These are phyloP conservation scores for Lasioglossum oenotherae DNA, from an alignment of 2,888 invertebrate genomes.

Conservation along the genomic window DNA sequence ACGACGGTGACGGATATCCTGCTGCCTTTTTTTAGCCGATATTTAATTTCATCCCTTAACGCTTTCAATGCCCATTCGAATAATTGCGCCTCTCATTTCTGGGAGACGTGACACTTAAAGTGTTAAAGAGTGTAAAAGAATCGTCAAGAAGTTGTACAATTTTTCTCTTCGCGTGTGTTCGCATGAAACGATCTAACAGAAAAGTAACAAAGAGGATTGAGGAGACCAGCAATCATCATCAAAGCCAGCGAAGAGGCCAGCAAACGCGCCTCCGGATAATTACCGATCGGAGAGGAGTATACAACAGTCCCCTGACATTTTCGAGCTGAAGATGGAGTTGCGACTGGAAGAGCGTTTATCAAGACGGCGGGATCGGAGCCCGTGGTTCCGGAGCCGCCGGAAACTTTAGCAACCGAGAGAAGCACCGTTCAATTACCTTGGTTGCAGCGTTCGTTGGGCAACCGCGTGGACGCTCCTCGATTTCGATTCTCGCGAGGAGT, in stretches of 20 bases:
- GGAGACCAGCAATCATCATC: neutral
- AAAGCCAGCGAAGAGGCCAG: neutral
- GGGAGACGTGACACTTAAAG: too few relatives aligned
- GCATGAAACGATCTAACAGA: neutral
- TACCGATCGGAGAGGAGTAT: neutral
- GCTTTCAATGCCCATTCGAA: too few relatives aligned
- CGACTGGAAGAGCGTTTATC: neutral
- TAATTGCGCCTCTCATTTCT: too few relatives aligned
- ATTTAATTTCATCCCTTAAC: neutral
- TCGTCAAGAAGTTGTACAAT: too few relatives aligned
- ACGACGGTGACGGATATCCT: neutral
- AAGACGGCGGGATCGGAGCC: neutral
- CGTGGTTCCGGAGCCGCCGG: conserved; percentile 34
- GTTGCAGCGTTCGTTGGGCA: conserved; percentile 48
- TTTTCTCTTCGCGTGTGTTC: neutral
- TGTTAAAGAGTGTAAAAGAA: too few relatives aligned
- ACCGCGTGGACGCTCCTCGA: conserved; percentile 27
- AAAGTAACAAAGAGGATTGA: neutral
- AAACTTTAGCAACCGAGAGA: conserved; percentile 46
- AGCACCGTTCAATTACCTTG: conserved; percentile 46
- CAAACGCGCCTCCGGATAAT: neutral
- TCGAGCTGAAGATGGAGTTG: neutral
- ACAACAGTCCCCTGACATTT: conserved; percentile 1
- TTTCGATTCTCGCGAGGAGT: conserved; percentile 4
- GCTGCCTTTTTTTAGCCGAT: too few relatives aligned